Base-by-base conservation (phyloP, 2,797 vertebrate genomes). In the Diplodus sargus region DNA sequence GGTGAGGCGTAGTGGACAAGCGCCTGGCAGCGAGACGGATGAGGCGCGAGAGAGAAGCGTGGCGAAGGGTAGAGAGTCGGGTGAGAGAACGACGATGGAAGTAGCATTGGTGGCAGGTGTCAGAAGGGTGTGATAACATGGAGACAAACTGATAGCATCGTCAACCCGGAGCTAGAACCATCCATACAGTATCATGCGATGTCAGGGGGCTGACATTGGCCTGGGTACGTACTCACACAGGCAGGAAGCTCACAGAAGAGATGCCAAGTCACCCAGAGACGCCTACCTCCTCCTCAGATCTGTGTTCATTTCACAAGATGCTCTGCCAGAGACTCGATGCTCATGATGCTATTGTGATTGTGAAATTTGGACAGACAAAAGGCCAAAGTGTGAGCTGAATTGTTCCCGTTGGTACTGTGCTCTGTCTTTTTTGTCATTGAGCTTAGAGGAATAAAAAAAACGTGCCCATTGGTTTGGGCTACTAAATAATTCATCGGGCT, bases 1-100 rank as follows among this genome's bases (percentile, higher is more conserved):
- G 94, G 95, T 95, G 94, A 95, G 93, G 91, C 84, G 72, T 76
- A 94, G 89, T 89, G 92, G 95, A 95, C 94, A 95, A 95, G 94
- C 88, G 91, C 86, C 94, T 94, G 94, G 92, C 94, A 94, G 92
- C 72, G 90, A 95, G 93, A 95, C 90, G 86, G 93, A 95, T 94
- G 92, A 94, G 92, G 88, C 77, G 77, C 75, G 76, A 85, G 92
- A 87, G 90, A 86, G 77, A 67, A 86, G 77, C 62, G 56, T 54
- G 74, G 81, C 25, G 70, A 75, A 72, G 62, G 85, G 59, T 78
- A 80, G 86, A 75, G 75, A 77, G 62, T 81, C 69, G 67, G 86
- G 81, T 56, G 76, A 80, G 74, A 84, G 82, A 87, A 84, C 53
- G 78, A 65, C 68, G 25, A 83, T 78, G 80, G 91, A 87, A 87